Percentiles rank a stretch among this genome's conserved stretches.
Conservation (phyloP, 2,113 vertebrate genomes). For the Hirundichthys speculiger region DNA sequence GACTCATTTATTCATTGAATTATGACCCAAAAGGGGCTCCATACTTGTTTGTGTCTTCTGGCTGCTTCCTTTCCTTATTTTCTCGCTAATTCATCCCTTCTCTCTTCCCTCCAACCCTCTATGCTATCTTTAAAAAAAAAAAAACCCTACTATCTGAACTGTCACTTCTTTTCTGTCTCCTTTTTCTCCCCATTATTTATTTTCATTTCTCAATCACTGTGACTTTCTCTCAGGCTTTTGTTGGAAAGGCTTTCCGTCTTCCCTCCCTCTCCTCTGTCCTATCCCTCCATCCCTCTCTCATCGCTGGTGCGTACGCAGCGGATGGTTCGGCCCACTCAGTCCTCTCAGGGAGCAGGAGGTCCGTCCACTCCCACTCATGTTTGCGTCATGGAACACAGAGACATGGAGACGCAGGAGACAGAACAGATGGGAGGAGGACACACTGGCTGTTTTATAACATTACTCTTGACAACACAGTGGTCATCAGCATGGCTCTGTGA, state of each 20-base stretch:
- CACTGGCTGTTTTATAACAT: constrained; percentile 78
- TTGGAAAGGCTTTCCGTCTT: constrained; percentile 20
- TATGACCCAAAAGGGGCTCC: no score
- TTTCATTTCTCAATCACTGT: constrained; percentile 20
- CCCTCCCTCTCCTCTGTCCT: constrained; percentile 24
- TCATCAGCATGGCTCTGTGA: constrained; percentile 63
- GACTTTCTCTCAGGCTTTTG: constrained; percentile 34
- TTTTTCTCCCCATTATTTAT: constrained; percentile 42
- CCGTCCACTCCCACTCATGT: constrained; percentile 81
- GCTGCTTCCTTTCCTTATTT: constrained; percentile 29
- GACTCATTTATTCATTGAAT: no score
- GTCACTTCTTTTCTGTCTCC: constrained; percentile 18
- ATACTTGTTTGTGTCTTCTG: neutral
- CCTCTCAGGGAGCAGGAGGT: constrained; percentile 82
- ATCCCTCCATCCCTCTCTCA: constrained; percentile 60
- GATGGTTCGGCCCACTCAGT: constrained; percentile 78
- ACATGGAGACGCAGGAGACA: constrained; percentile 64
- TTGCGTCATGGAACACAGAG: constrained; percentile 83
- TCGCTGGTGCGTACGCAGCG: constrained; percentile 67
- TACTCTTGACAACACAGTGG: constrained; percentile 67
- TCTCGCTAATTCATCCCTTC: constrained; percentile 13
- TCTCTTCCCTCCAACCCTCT: neutral
- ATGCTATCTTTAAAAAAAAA: neutral
- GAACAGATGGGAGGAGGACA: constrained; percentile 76
- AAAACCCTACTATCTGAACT: constrained; percentile 8